Conservation (phyloP, 2,797 vertebrate species). For the Todus mexicanus region DNA sequence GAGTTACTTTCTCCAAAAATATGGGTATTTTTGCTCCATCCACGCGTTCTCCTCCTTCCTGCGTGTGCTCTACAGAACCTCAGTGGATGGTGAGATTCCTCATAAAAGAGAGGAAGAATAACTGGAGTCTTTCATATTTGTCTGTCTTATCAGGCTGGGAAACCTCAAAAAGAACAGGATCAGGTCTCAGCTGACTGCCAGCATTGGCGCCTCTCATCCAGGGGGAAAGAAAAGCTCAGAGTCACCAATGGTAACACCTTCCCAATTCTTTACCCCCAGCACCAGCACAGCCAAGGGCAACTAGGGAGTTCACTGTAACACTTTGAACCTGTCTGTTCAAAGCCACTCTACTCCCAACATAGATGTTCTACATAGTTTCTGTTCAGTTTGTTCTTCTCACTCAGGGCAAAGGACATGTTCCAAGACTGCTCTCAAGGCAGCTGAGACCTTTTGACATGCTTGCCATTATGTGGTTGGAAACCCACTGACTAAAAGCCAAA, state of each 20-base stretch:
- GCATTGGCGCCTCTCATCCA: neutral
- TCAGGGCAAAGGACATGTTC: neutral
- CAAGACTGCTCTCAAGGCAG: neutral
- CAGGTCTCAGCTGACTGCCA: neutral
- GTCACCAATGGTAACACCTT: neutral
- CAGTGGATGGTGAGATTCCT: neutral
- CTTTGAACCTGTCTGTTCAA: neutral
- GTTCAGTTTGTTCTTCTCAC: neutral
- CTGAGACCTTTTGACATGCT: neutral
- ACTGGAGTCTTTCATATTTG: neutral
- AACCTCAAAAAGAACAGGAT: neutral
- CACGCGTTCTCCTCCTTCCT: neutral
- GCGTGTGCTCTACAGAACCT: neutral
- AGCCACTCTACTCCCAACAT: neutral
- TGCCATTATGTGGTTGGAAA: neutral
- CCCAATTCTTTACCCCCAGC: neutral
- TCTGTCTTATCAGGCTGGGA: neutral
- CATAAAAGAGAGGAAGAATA: neutral
- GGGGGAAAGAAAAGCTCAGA: neutral
- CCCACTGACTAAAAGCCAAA: slow-evolving; percentile 14
- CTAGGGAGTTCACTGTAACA: neutral
- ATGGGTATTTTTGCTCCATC: neutral
- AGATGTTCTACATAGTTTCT: neutral
- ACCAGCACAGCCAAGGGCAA: neutral
- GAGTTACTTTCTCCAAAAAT: neutral